Percentiles rank a stretch among this genome's conserved stretches.
Conservation (phyloP, 1,140 invertebrate genomes). For the Sipha flava region DNA sequence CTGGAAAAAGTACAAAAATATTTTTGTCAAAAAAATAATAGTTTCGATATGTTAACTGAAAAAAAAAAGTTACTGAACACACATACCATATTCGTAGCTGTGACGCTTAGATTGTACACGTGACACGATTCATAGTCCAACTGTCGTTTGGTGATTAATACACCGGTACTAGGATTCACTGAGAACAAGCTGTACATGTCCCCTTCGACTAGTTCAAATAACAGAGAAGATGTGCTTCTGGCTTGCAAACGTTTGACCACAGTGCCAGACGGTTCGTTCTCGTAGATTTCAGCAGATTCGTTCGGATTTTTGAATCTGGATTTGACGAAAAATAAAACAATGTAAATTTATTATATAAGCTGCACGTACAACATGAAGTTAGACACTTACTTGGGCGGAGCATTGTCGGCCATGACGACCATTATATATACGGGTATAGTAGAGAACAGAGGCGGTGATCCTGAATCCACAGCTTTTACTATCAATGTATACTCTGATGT, state of each 20-base stretch:
- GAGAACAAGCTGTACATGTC: slow-evolving; percentile 66
- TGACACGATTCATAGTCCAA: slow-evolving; percentile 71
- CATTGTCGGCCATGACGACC: slow-evolving; percentile 80
- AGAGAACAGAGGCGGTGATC: slow-evolving; percentile 61
- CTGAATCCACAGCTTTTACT: slow-evolving; percentile 73
- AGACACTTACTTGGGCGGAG: slow-evolving; percentile 58
- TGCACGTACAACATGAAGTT: background rate
- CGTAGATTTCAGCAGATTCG: slow-evolving; percentile 68
- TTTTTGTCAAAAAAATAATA: background rate
- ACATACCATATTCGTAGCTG: slow-evolving; percentile 75
- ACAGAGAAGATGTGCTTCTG: slow-evolving; percentile 64
- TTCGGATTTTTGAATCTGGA: slow-evolving; percentile 55
- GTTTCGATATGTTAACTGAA: background rate
- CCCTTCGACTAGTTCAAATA: slow-evolving; percentile 73
- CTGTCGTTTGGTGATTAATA: slow-evolving; percentile 60
- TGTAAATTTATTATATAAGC: background rate
- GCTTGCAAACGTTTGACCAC: slow-evolving; percentile 70
- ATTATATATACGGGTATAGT: slow-evolving; percentile 76
- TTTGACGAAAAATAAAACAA: background rate
- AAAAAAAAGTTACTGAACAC: background rate
- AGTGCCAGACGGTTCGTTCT: slow-evolving; percentile 70
- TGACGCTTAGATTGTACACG: slow-evolving; percentile 74
- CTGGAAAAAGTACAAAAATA: slow-evolving; percentile 42
- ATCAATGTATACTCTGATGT: slow-evolving; percentile 71
- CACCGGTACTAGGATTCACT: slow-evolving; percentile 75